Conservation (phyloP, 2,888 invertebrate species). For the Pachydiplax longipennis region DNA sequence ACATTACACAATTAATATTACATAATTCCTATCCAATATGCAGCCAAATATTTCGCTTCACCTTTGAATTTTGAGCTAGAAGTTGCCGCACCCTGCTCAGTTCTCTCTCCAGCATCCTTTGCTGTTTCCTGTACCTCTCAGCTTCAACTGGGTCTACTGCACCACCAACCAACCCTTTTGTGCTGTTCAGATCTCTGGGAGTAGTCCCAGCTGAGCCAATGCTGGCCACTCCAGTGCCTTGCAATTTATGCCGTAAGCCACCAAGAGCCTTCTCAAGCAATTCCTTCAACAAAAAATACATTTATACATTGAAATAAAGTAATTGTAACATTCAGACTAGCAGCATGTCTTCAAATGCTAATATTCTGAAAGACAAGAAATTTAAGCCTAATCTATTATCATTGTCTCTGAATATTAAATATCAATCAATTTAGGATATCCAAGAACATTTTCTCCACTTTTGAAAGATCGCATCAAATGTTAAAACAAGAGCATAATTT, state of each 20-base stretch:
- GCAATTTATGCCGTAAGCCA: slow-evolving; percentile 70
- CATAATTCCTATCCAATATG: too few species aligned
- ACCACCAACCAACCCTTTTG: background rate
- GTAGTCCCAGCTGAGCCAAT: background rate
- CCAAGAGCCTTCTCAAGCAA: slow-evolving; percentile 73
- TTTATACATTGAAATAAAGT: too few species aligned
- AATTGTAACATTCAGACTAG: too few species aligned
- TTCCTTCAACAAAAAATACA: slow-evolving; percentile 59
- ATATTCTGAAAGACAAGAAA: too few species aligned
- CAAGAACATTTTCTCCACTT: too few species aligned
- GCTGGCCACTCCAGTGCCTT: slow-evolving; percentile 64
- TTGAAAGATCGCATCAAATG: too few species aligned
- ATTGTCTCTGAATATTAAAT: too few species aligned
- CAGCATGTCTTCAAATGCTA: too few species aligned
- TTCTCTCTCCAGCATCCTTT: slow-evolving; percentile 77
- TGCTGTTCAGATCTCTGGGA: background rate
- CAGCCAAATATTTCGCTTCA: slow-evolving; percentile 59
- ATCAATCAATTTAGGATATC: too few species aligned
- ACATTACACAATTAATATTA: too few species aligned
- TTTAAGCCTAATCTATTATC: too few species aligned
- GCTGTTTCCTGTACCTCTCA: slow-evolving; percentile 74
- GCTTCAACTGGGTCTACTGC: slow-evolving; percentile 67
- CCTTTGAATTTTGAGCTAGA: slow-evolving; percentile 91
- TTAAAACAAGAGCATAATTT: too few species aligned
- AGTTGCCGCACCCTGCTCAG: slow-evolving; percentile 83